Percentiles rank a stretch among this genome's conserved stretches.
Conservation (phyloP, 2,888 invertebrate species). For the Pollenia angustigena region DNA sequence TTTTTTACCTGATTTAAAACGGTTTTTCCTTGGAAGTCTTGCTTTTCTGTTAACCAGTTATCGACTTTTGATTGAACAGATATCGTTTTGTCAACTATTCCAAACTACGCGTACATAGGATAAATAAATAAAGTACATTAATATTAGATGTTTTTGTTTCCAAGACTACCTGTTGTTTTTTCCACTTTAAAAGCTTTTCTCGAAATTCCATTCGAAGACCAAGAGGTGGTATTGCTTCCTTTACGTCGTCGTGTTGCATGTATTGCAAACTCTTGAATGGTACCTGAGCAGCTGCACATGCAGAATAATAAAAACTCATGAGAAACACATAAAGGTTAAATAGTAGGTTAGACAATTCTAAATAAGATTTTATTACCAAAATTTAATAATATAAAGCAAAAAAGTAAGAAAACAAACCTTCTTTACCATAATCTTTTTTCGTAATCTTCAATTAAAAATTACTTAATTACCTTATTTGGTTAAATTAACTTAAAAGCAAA, state of each 20-base stretch:
- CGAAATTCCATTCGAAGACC: background rate
- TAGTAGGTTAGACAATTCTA: too few species aligned
- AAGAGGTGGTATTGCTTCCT: constrained; percentile 6
- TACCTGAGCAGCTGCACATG: too few species aligned
- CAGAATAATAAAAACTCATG: background rate
- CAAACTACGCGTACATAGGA: background rate
- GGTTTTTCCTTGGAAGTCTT: too few species aligned
- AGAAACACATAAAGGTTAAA: background rate
- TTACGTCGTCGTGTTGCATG: background rate
- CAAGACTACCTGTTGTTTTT: background rate
- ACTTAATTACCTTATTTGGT: background rate
- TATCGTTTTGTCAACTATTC: background rate
- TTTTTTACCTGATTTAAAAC: too few species aligned
- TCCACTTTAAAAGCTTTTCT: constrained; percentile 6
- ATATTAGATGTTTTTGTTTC: background rate
- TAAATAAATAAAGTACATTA: background rate
- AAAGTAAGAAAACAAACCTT: too few species aligned
- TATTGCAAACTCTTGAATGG: background rate
- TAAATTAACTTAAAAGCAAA: too few species aligned
- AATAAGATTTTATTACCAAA: too few species aligned
- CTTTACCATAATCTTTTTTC: too few species aligned
- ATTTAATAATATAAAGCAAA: too few species aligned
- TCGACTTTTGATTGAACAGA: background rate
- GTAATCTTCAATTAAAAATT: too few species aligned
- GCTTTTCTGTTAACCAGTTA: too few species aligned